Base-by-base conservation (phyloP, 2,797 vertebrate species). In the Sciurus carolinensis region DNA sequence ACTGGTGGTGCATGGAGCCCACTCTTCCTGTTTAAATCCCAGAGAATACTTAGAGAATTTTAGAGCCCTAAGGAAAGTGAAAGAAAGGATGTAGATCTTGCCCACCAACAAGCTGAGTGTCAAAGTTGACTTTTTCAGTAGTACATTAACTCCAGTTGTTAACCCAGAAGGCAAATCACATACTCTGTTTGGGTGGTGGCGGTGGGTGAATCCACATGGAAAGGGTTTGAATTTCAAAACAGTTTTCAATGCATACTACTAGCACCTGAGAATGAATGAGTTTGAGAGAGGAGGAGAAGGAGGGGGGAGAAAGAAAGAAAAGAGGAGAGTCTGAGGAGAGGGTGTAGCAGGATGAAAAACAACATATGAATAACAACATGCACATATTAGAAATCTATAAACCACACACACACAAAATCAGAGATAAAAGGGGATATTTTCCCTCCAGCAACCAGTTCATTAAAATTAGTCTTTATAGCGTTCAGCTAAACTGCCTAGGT, bases 191-290 rank as follows among this genome's bases (percentile, higher is more conserved):
- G 22, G 69, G 17, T 3, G 6, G 22, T 67, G 64, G 64, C 30
- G 7, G 39, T 20, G 11, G 9, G 15, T 59, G 67, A 54, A 18
- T 67, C 57, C 36, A 39, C 57, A 79, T 11, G 84, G 28, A 85
- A 87, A 57, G 0, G 8, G 84, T 86, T 83, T 47, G 67, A 73
- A 87, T 72, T 91, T 91, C 67, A 94, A 89, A 94, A 91, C 11
- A 17, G 47, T 92, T 79, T 87, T 71, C 62, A 91, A 80, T 54
- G 7, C 57, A 57, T 87, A 75, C 71, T 82, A 85, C 71, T 82
- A 85, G 72, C 77, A 67, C 69, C 69, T 10, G 64, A 93, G 93
- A 96, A 97, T 94, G 95, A 96, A 97, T 96, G 95, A 95, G 50
- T 22, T 9, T 15, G 5, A 36, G 4, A 17, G 26, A 36, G 11